Evolutionary conservation across 2,113 vertebrate species (phyloP), one percentile per base, ranked within the genome.

Genomic region (Elephantulus edwardii): DNA sequence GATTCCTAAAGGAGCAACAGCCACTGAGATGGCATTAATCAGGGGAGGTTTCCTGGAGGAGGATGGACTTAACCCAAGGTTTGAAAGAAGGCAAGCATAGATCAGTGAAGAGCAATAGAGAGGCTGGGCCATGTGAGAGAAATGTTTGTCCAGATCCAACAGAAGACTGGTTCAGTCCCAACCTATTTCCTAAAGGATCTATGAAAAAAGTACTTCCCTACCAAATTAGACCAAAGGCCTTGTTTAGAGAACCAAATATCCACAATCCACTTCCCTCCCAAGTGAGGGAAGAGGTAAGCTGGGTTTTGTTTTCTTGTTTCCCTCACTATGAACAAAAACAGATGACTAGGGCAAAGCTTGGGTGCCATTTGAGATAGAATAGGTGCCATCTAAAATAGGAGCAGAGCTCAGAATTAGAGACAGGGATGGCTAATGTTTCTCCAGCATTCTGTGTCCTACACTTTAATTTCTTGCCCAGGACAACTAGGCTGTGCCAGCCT

Each of bases 51-150:
- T 88, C 68, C 54, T 79, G 33, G 56, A 80, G 28, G 44, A 88
- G 48, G 42, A n/a, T 70, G 84, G 35, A 40, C 19, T 86, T 84
- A 46, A 74, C 20, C 40, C 30, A 70, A 35, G 28, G 3, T 79
- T 42, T 87, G 75, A 88, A 88, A 80, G 85, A 81, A 75, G 33
- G 9, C 22, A 86, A 81, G 46, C n/a, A 26, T 44, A 26, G 70
- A 58, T 79, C 35, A 44, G 40, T 6, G 44, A 33, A 79, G 58
- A 40, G 56, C 46, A 83, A 77, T 64, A 74, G 1, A 22, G 40
- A 76, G 35, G 7, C 9, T 4, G 4, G 12, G 24, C 30, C 54
- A 78, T 24, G 8, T 16, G 17, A 79, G 20, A 35, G 6, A 33
- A 35, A 20, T 14, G 5, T 48, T 64, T 79, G 8, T 78, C 56